Conservation (phyloP, 2,113 vertebrate species). For the Odocoileus virginianus region DNA sequence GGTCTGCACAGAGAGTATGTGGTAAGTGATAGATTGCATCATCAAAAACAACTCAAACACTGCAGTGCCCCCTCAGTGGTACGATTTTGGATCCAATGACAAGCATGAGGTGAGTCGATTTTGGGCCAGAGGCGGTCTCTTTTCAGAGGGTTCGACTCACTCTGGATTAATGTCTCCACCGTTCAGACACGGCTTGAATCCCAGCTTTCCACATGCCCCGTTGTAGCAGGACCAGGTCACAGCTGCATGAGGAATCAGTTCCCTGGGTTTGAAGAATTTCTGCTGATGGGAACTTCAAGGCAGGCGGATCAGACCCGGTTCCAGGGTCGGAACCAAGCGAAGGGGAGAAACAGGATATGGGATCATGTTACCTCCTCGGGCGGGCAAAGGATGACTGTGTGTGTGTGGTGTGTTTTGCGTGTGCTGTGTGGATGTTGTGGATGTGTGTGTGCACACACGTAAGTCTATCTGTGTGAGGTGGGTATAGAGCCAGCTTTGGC, state of each 20-base stretch:
- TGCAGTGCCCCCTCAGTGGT: rapidly evolving
- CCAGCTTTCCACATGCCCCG: rapidly evolving
- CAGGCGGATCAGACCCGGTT: background rate
- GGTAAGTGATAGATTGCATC: background rate
- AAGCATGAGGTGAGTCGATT: background rate
- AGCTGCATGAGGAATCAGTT: rapidly evolving
- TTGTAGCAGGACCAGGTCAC: no score
- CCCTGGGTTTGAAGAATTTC: background rate
- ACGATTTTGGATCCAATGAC: rapidly evolving
- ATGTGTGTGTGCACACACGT: rapidly evolving
- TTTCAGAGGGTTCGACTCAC: background rate
- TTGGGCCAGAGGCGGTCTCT: rapidly evolving
- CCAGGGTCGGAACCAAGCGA: background rate
- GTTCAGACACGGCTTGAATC: rapidly evolving
- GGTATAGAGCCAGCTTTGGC: background rate
- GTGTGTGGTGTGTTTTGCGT: background rate
- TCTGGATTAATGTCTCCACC: background rate
- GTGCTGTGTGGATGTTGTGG: background rate
- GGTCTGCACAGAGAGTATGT: background rate
- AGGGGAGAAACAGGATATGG: background rate
- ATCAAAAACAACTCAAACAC: background rate
- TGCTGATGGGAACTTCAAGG: background rate
- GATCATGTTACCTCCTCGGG: background rate
- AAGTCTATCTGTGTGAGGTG: background rate
- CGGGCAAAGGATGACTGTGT: background rate